These are phyloP conservation scores for Oryctes rhinoceros DNA, from an alignment of 1,140 invertebrate species.

Conservation along the genomic window DNA sequence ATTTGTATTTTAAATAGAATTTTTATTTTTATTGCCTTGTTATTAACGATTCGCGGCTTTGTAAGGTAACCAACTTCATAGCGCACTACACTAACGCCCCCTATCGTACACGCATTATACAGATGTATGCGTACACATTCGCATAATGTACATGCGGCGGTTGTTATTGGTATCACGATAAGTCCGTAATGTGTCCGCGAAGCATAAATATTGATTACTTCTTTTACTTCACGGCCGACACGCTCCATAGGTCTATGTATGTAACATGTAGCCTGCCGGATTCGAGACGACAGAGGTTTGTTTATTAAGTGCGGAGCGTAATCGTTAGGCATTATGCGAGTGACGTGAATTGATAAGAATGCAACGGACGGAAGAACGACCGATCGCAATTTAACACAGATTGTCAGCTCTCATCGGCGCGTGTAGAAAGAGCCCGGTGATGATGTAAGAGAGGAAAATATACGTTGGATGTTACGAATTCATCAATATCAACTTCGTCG, in stretches of 20 bases:
- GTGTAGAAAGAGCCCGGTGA: not conserved
- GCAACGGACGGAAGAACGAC: not conserved
- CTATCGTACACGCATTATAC: slow-evolving; percentile 14
- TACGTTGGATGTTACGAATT: not conserved
- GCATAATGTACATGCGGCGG: slow-evolving; percentile 9
- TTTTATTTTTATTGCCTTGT: too few relatives aligned
- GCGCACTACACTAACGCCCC: not conserved
- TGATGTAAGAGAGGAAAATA: not conserved
- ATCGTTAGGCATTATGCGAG: slow-evolving; percentile 6
- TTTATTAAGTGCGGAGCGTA: slow-evolving; percentile 20
- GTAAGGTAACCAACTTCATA: too few relatives aligned
- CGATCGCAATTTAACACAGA: not conserved
- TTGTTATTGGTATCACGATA: slow-evolving; percentile 24
- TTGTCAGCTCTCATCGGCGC: not conserved
- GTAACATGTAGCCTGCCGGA: not conserved
- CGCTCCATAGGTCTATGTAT: not conserved
- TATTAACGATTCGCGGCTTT: too few relatives aligned
- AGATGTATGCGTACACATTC: slow-evolving; percentile 24
- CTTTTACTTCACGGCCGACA: slow-evolving; percentile 9
- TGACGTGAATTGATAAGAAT: slow-evolving; percentile 22
- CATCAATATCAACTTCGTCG: not conserved
- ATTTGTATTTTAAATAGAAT: too few relatives aligned
- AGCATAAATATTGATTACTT: slow-evolving; percentile 36
- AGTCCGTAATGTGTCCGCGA: slow-evolving; percentile 21
- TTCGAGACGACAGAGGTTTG: not conserved